Evolutionary conservation across 1,140 invertebrate species (phyloP), one percentile per base, ranked within the genome.

Genomic region (Bombus terrestris): DNA sequence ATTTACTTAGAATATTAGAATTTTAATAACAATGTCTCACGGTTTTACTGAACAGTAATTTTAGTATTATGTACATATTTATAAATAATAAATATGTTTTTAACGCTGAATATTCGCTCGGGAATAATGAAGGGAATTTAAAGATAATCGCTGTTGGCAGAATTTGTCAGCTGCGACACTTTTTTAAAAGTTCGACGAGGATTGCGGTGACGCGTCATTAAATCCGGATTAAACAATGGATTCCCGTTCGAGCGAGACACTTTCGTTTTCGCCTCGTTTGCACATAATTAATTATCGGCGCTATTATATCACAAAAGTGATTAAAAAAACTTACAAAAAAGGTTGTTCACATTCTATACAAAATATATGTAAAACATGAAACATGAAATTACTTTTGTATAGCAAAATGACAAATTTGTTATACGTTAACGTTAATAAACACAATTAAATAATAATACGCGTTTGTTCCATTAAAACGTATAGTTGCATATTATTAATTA

Each of bases 211-310:
- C 91, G 79, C 81, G 78, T 93, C 93, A 92, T 93, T 94, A 93
- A 93, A 92, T 88, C 57, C 87, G 92, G 92, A 94, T 94, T 93
- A 94, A 86, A 85, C 86, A 76, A 84, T 62, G 41, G 62, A 73
- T 32, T 53, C 66, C 66, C 71, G 66, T 25, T 72, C 85, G 12
- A 66, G 3, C 69, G 37, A 4, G 22, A 81, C 59, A n/a, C 78
- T 85, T 85, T 81, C 69, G 62, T 74, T 85, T 74, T 66, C 22
- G 2, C 37, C 43, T 35, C 35, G 59, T 85, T 74, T 25, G 15
- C n/a, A 15, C 15, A 37, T n/a, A 32, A 28, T 35, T 35, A 74
- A 66, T 80, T 81, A 74, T 12, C 4, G 9, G 13, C 1, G 25
- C 59, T 4, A 28, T 62, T 28, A n/a, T 12, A 62, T n/a, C 59